Base-by-base conservation (phyloP, 2,888 invertebrate species). In the Colostygia pectinataria region DNA sequence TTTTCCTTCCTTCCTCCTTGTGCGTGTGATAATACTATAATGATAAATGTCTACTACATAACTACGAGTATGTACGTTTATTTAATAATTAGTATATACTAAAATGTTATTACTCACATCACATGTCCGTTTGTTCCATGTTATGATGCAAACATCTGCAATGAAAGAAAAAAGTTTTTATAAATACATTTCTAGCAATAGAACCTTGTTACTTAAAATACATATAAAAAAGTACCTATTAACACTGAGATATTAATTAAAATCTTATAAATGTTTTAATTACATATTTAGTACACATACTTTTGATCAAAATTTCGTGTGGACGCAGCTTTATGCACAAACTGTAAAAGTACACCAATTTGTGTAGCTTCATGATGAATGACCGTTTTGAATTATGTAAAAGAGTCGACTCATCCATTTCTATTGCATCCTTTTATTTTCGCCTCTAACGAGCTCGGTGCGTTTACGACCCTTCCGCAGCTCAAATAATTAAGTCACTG, bases 381-480 rank as follows among this genome's bases (percentile, higher is more conserved):
- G 47, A 39, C 43, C 23, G 31, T 33, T 15, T 23, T 37, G 36
- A 41, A 49, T 52, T 42, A 29, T 32, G 18, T 24, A 57, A 71
- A 76, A 77, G 59, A 73, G 84, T 73, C 62, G 64, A 82, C 73
- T 88, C 87, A 87, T 72, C 77, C 79, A 80, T 85, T 85, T 87
- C 83, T 83, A 87, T 88, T 86, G 82, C 80, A 66, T 68, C 74
- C 77, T 81, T 58, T 80, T 82, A 83, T 83, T 82, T 82, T 71
- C 74, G 72, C 71, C 61, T 71, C 76, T 88, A 87, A 88, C 86
- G 88, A 87, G 83, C 47, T 39, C 55, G 46, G 56, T 38, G 49
- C 56, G 63, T 59, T 67, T 66, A 64, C 63, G 66, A 68, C 68
- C 64, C 65, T 66, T 65, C 48, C 53, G 45, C 47, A 61, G 66